Evolutionary conservation across 2,888 invertebrate species (phyloP).

Genomic region (Tipula helvola): DNA sequence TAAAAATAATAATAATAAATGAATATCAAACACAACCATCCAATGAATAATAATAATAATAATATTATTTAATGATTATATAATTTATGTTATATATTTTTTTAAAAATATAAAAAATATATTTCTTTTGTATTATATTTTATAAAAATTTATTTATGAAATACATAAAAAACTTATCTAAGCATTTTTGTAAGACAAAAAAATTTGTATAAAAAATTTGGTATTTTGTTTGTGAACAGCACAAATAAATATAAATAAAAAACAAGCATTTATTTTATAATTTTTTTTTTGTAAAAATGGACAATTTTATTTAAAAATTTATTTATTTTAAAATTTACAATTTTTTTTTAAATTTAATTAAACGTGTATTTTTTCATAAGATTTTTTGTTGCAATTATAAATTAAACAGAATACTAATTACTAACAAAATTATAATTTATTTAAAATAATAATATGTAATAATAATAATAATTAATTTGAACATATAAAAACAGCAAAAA

Average conservation of each 20-base stretch:
- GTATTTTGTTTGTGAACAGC: conserved; percentile 8
- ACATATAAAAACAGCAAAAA: conserved; percentile 15
- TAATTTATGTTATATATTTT: not conserved
- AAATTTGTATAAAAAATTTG: not conserved
- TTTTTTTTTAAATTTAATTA: not conserved
- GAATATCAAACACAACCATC: conserved; percentile 5
- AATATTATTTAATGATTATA: not conserved
- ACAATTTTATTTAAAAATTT: conserved; percentile 8
- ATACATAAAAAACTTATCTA: not conserved
- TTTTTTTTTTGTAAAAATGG: not conserved
- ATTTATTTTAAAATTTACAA: not conserved
- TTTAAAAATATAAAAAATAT: conserved; percentile 7
- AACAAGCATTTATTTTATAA: conserved; percentile 1
- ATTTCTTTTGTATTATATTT: not conserved
- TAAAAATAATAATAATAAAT: not conserved
- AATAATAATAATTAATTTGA: not conserved
- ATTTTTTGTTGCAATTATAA: not conserved
- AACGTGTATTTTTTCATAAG: not conserved
- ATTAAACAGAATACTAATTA: not conserved
- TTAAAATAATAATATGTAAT: not conserved
- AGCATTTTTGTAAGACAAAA: not conserved
- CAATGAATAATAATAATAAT: not conserved
- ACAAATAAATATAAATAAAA: conserved; percentile 5
- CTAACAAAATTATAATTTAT: conserved; percentile 4
- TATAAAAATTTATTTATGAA: not conserved